Base-by-base conservation (phyloP, 2,113 vertebrate genomes). In the Pluvianellus socialis region DNA sequence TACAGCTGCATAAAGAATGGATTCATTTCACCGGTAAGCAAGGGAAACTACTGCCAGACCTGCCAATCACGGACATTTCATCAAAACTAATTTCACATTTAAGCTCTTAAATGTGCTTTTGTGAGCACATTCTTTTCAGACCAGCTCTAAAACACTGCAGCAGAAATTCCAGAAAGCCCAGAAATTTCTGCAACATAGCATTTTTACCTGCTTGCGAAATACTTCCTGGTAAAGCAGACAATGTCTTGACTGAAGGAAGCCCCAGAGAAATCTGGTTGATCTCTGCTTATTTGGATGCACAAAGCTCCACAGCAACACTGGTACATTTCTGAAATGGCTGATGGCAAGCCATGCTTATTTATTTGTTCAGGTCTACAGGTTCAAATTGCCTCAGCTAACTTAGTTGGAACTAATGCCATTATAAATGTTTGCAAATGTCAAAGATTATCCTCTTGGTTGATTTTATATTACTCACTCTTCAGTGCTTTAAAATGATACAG, bases 351-450 rank as follows among this genome's bases (percentile, higher is more conserved):
- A 44, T 33, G 74, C 74, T 87, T 89, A 92, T 84, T 91, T 92
- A 94, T 92, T 95, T 90, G 84, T 96, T 96, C 30, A 2, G 84
- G 63, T 96, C 91, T 96, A 94, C 75, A 92, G 81, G 84, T 92
- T 94, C 59, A 85, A 81, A 94, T 88, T 90, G 86, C 86, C 40
- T 95, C 89, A 71, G 92, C 84, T 88, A 95, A 92, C 89, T 95
- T 94, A 77, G 66, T 85, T 92, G 87, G 75, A 96, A 97, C 81
- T 95, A 95, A 92, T 91, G 89, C 70, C 81, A 90, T 93, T 94
- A 95, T 85, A 95, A 95, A 95, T 97, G 94, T 94, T 97, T 95
- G 89, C 80, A 96, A 95, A 92, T 93, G 92, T 91, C 89, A 96
- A 77, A 96, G 70, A 96, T 93, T 88, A 95, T 95, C 67, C 91